Evolutionary conservation across 2,888 invertebrate species (phyloP), one percentile per base, ranked within the genome.

Genomic region (Amphipyra berbera): DNA sequence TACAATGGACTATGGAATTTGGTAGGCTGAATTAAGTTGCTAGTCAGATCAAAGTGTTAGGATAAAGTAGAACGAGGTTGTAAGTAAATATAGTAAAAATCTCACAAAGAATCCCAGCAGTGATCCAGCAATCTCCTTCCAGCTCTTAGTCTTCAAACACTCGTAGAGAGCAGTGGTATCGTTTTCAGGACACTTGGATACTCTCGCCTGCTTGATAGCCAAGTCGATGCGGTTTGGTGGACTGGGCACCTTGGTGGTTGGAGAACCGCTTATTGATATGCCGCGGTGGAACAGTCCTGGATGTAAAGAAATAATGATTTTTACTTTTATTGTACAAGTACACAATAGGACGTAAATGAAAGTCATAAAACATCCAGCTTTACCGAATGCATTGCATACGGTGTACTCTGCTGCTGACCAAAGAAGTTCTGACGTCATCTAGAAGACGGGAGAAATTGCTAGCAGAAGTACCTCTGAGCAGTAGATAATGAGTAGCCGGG

Each of bases 281-380:
- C 95, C 97, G 56, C 96, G 95, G 80, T 97, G 96, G 84, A 97
- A 97, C 0, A 97, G 89, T 52, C 96, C 96, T 96, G 78, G 7
- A 14, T 41, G 33, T 14, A 0, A 13, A 30, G 30, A 6, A 27
- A 13, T 6, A 21, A 21, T 21, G 3, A 35, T 10, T 15, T 27
- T 10, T 10, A 6, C 15, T 35, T 13, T 14, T 13, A 10, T 15
- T 7, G 4, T 30, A 30, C 6, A 30, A 41, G 33, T 14, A 0
- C n/a, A n/a, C n/a, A n/a, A 21, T 21, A 2, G 21, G 21, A 21
- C n/a, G n/a, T 21, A 21, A 21, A 21, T 2, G 21, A 1, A 21
- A 21, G 21, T 21, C n/a, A 3, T 21, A 21, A 1, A 21, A 21
- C 21, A 21, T 21, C 2, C 21, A 21, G 21, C 21, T 21, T 21